These are phyloP conservation scores for Okamejei kenojei DNA, from an alignment of 2,797 vertebrate species.

Conservation along the genomic window DNA sequence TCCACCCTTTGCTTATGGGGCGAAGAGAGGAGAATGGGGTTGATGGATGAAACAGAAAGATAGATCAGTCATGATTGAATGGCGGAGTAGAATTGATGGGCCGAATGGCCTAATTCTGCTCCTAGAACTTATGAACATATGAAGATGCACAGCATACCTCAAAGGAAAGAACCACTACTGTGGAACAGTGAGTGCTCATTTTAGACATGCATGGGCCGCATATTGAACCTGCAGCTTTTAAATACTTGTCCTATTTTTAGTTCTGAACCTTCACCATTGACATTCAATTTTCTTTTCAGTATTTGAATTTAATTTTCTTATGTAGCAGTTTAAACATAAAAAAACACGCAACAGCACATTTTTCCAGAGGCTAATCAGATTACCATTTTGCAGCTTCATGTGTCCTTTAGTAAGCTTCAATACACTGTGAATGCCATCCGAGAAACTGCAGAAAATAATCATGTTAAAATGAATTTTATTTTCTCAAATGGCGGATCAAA, in stretches of 20 bases:
- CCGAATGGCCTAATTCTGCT: too few relatives aligned
- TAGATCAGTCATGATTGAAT: too few relatives aligned
- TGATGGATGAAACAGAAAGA: too few relatives aligned
- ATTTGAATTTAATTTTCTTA: not conserved
- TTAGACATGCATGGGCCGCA: not conserved
- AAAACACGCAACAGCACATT: not conserved
- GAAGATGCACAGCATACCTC: not conserved
- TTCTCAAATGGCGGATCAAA: not conserved
- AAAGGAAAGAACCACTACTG: not conserved
- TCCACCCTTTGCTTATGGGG: too few relatives aligned
- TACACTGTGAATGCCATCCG: not conserved
- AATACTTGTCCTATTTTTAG: not conserved
- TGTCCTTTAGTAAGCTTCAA: not conserved
- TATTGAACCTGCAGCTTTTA: not conserved
- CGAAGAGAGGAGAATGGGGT: too few relatives aligned
- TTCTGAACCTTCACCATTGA: not conserved
- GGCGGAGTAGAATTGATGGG: too few relatives aligned
- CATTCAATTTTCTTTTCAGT: not conserved
- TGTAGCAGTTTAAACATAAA: not conserved
- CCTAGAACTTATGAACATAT: too few relatives aligned
- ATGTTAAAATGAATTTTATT: slow-evolving; percentile 14
- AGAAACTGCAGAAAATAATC: not conserved
- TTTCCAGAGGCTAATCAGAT: not conserved
- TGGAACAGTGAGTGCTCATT: not conserved
- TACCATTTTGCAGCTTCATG: not conserved